phyloP scores from a whole-genome alignment of 2,113 vertebrate species.

The Austrofundulus limnaeus region DNA sequence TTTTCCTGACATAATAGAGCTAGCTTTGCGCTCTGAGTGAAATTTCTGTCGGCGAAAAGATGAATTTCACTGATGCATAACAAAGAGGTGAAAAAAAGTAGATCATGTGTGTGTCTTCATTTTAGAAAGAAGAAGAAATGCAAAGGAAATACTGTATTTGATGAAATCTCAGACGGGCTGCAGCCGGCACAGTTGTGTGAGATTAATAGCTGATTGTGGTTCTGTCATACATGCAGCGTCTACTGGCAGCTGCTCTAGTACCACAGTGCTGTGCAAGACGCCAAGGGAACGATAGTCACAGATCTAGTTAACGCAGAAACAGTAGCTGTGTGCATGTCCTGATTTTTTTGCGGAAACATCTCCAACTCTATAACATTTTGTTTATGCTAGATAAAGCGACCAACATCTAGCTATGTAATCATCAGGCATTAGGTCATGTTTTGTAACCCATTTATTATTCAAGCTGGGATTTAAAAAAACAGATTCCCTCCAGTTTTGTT shows the following conservation, averaged over 20 bases:
- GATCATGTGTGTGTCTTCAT: background rate
- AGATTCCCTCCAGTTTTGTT: no score
- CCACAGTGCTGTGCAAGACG: background rate
- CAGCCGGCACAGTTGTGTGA: background rate
- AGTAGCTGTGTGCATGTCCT: background rate
- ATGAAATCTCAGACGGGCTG: background rate
- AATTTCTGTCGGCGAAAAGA: background rate
- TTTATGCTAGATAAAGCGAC: no score
- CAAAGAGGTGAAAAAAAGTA: background rate
- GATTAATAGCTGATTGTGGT: background rate
- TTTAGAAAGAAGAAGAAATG: background rate
- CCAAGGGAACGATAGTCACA: background rate
- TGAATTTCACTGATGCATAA: no score
- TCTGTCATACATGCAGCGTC: background rate
- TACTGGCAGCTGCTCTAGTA: background rate
- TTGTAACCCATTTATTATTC: no score
- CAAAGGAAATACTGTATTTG: background rate
- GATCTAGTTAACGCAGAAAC: background rate
- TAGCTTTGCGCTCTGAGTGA: background rate
- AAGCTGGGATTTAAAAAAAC: no score
- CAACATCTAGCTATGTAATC: no score
- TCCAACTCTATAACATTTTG: no score
- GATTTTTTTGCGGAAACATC: no score
- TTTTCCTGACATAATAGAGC: background rate
- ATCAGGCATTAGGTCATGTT: no score